Conservation (phyloP, 2,888 invertebrate genomes). For the Adela reaumurella region DNA sequence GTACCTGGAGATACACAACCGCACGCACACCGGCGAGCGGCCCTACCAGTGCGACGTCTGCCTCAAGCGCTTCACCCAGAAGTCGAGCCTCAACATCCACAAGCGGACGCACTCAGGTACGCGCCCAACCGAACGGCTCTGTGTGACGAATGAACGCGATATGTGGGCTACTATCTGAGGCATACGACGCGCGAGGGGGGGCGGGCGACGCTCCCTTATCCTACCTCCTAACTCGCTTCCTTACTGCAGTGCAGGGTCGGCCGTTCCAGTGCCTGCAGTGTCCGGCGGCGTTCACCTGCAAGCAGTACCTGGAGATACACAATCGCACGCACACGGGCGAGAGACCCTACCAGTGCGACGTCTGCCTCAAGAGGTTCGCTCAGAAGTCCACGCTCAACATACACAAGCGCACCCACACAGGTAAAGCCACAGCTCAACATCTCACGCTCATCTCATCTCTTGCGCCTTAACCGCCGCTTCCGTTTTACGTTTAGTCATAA, state of each 20-base stretch:
- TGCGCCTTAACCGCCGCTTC: conserved; percentile 11
- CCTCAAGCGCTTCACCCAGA: conserved; percentile 77
- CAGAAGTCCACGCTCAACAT: conserved; percentile 80
- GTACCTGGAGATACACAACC: conserved; percentile 61
- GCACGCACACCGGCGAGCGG: conserved; percentile 58
- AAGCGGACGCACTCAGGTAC: conserved; percentile 71
- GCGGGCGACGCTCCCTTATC: conserved; percentile 12
- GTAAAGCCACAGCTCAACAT: conserved; percentile 24
- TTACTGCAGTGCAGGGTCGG: conserved; percentile 49
- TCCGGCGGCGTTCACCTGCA: conserved; percentile 58
- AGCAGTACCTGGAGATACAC: conserved; percentile 55
- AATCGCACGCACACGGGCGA: conserved; percentile 55
- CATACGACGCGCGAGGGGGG: conserved; percentile 12
- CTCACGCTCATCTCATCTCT: neutral
- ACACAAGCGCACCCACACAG: conserved; percentile 76
- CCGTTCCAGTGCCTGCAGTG: conserved; percentile 60
- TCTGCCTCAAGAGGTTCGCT: conserved; percentile 75
- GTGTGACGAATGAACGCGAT: conserved; percentile 22
- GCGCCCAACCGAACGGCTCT: conserved; percentile 7
- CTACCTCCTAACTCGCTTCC: neutral
- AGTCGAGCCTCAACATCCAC: conserved; percentile 78
- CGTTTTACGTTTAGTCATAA: neutral
- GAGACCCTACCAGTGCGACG: conserved; percentile 64
- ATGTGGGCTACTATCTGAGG: conserved; percentile 24
- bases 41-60: conserved; percentile 71